These are phyloP conservation scores for Parnassius glacialis DNA, from an alignment of 2,888 invertebrate genomes.

Conservation along the genomic window DNA sequence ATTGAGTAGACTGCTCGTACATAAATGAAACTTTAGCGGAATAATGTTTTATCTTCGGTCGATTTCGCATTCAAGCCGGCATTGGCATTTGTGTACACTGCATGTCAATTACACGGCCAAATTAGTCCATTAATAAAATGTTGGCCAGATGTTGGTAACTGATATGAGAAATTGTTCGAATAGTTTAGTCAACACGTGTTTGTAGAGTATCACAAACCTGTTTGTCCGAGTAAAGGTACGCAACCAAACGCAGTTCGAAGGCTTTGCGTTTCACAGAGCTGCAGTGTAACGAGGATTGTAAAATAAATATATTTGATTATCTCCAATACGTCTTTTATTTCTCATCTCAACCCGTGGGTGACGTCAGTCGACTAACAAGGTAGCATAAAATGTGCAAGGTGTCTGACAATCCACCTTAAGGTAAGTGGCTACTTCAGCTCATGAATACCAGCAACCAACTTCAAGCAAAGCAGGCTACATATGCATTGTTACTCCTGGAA, in stretches of 20 bases:
- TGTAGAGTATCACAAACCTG: too few species aligned
- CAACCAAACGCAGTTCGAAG: neutral
- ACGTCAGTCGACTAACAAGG: too few species aligned
- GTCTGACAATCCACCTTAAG: too few species aligned
- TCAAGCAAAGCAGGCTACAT: too few species aligned
- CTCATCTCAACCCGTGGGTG: neutral
- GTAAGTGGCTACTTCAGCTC: too few species aligned
- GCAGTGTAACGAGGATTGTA: slow-evolving; percentile 48
- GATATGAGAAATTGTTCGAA: neutral
- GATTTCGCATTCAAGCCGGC: neutral
- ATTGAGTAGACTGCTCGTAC: neutral
- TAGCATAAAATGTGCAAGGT: too few species aligned
- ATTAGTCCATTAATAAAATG: neutral
- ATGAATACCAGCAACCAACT: too few species aligned
- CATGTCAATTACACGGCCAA: neutral
- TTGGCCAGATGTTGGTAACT: neutral
- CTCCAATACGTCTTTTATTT: slow-evolving; percentile 42
- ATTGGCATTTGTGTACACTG: too few species aligned
- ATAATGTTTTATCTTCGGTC: neutral
- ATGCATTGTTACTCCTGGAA: too few species aligned
- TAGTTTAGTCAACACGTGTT: neutral
- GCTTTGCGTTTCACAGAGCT: slow-evolving; percentile 30
- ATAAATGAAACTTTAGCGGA: neutral
- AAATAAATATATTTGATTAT: slow-evolving; percentile 66
- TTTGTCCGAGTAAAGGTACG: neutral